Evolutionary conservation across 2,113 vertebrate species (phyloP).

Genomic region (Tinamus guttatus): DNA sequence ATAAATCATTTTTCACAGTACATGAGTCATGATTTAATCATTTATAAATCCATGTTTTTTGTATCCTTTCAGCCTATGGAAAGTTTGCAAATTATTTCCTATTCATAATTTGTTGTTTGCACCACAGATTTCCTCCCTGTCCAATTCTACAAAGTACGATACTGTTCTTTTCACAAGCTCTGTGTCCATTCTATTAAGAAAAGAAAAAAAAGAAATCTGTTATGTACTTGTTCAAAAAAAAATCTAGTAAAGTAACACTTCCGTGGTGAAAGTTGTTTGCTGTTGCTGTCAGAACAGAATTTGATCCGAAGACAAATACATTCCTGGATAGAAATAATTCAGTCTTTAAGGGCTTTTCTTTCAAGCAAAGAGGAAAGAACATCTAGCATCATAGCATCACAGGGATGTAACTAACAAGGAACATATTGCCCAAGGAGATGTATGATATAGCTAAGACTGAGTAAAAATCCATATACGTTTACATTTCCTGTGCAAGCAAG

Average conservation of each 20-base stretch:
- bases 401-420: not conserved
- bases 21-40: not conserved
- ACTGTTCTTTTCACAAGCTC: not conserved
- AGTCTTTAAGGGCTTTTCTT: not conserved
- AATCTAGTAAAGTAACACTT: not conserved
- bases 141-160: not conserved
- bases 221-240: not conserved
- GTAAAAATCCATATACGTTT: not conserved
- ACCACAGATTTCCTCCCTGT: not conserved
- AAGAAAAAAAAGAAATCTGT: not conserved
- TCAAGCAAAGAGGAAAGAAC: not conserved
- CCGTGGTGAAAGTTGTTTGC: not conserved
- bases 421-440: not conserved
- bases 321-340: not conserved
- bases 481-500: not conserved
- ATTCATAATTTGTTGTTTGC: not conserved
- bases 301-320: not conserved
- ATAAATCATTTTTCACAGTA: not conserved
- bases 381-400: not conserved
- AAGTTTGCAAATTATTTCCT: not conserved
- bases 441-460: not conserved
- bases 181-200: not conserved
- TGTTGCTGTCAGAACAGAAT: not conserved
- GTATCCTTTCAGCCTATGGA: not conserved
- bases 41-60: slow-evolving; percentile 1